Percentiles rank a stretch among this genome's conserved stretches.
phyloP scores from a whole-genome alignment of 2,888 invertebrate genomes.

The Drosophila neotestacea region DNA sequence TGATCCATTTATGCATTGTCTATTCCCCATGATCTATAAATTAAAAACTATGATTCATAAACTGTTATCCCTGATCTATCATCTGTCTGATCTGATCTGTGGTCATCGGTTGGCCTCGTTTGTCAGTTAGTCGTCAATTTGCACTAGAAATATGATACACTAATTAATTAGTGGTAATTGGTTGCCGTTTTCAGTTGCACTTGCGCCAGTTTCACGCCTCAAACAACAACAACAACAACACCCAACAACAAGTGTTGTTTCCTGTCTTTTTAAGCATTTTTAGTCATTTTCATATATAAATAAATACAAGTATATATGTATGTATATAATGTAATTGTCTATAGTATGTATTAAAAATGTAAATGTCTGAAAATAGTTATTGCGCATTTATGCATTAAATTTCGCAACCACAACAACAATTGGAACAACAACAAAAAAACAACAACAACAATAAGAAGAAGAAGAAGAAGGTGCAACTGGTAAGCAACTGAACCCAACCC shows the following conservation, averaged over 20 bases:
- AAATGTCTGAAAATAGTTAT: conserved; percentile 39
- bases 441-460: not conserved
- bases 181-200: conserved; percentile 33
- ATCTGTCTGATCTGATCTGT: conserved; percentile 2
- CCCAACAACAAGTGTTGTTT: conserved; percentile 22
- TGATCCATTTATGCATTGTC: not conserved
- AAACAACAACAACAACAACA: conserved; percentile 1
- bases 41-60: not conserved
- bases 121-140: conserved; percentile 29
- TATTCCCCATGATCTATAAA: not conserved
- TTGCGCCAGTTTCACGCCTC: conserved; percentile 18
- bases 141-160: conserved; percentile 37
- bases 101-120: conserved; percentile 23
- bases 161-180: conserved; percentile 47
- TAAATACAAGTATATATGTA: conserved; percentile 4
- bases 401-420: conserved; percentile 23
- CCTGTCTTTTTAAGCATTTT: conserved; percentile 17
- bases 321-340: conserved; percentile 9
- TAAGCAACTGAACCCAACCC: conserved; percentile 24
- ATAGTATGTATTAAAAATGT: conserved; percentile 1
- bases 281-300: not conserved
- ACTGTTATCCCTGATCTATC: conserved; percentile 8
- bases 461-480: not conserved
- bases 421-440: conserved; percentile 5
- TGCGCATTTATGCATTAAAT: conserved; percentile 49